Evolutionary conservation across 2,888 invertebrate species (phyloP), one percentile per base, ranked within the genome.

Genomic region (Dryobotodes eremita): DNA sequence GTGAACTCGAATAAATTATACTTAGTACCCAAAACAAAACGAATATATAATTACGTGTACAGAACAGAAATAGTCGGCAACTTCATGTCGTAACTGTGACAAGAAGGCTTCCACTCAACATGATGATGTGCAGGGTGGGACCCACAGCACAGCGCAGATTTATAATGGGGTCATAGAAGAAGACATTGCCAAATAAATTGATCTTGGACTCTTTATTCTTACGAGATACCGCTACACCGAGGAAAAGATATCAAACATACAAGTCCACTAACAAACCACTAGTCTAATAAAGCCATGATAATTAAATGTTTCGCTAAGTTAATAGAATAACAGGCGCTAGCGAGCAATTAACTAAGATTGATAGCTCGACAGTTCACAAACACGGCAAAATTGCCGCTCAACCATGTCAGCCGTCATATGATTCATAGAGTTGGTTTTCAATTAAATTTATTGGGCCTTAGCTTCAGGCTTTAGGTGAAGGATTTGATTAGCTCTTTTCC

Each of bases 251-350:
- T 71, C 20, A 76, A 76, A 82, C 55, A 66, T 7, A 76, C 26
- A 64, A 68, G 31, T 62, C 31, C 20, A 69, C 73, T 62, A 50
- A 74, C 73, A 61, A 65, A 79, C 73, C 55, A 66, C 69, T 71
- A 62, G 65, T 74, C 70, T 73, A 53, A 76, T 85, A 74, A 75
- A 81, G 76, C 64, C 66, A 70, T 82, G 78, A 78, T 88, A 86
- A 87, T 89, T 87, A 87, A 87, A 84, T 68, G 80, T 75, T 86
- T 80, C 73, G 69, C 75, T 77, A 87, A 84, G 80, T 82, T 88
- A 89, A 88, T 87, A 86, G 84, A 88, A 86, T 88, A 88, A 86
- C 88, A 82, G 84, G 84, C 89, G 79, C 80, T 80, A 76, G 84
- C 55, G 79, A 79, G 82, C 82, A 89, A 88, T 89, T 89, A 88